Evolutionary conservation across 2,113 vertebrate genomes (phyloP).

Genomic region (Petromus typicus): DNA sequence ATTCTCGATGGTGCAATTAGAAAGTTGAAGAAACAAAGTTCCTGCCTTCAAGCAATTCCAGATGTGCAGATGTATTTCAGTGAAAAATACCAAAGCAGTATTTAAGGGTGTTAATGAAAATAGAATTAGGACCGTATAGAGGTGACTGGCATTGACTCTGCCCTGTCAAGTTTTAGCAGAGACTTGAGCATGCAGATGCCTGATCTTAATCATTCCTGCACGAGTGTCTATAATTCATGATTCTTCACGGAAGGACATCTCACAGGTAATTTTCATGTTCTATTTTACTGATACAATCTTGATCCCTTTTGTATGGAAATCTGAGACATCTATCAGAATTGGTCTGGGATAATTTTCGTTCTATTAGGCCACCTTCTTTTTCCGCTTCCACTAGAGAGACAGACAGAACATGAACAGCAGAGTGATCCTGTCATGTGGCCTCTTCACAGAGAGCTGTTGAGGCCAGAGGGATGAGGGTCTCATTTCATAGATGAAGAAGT

Average conservation of each 20-base stretch:
- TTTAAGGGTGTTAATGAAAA: not conserved
- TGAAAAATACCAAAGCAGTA: not conserved
- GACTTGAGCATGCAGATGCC: not conserved
- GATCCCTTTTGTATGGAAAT: not conserved
- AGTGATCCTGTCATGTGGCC: not conserved
- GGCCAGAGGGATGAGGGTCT: not conserved
- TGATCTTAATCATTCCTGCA: not conserved
- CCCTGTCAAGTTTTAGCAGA: not conserved
- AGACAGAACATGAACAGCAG: not conserved
- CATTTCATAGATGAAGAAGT: constrained; percentile 20
- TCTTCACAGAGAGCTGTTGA: not conserved
- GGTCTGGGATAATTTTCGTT: not conserved
- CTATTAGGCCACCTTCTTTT: not conserved
- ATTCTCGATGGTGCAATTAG: not conserved
- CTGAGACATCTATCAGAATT: not conserved
- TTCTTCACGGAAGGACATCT: not conserved
- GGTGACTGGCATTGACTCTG: not conserved
- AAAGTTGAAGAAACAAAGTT: constrained; percentile 28
- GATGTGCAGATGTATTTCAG: not conserved
- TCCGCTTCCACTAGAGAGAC: not conserved
- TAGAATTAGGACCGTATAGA: not conserved
- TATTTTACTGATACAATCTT: not conserved
- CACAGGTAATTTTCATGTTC: not conserved
- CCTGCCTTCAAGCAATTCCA: not conserved
- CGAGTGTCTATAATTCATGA: not conserved